Evolutionary conservation across 2,888 invertebrate genomes (phyloP), one percentile per base, ranked within the genome.

Genomic region (Sinelater perroti): DNA sequence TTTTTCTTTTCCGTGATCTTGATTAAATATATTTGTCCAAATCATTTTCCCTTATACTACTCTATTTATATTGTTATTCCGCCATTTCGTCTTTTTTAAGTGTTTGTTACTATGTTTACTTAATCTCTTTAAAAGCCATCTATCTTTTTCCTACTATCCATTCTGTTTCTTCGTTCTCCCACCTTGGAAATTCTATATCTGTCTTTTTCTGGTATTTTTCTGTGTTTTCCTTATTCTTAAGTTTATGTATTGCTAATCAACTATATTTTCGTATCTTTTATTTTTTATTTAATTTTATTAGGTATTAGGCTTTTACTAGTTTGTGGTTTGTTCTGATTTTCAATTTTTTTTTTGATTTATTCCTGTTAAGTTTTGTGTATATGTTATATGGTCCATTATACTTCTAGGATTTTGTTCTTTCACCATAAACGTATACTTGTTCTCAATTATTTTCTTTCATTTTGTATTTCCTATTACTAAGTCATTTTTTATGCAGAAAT

Each of bases 81-180:
- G 31, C 30, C 45, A 46, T 3, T 7, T 46, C 5, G 31, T 46
- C 31, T 10, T 30, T 46, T 46, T 46, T 7, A 3, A 13, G 24
- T 42, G 17, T 21, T 42, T 42, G 14, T 42, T 42, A 13, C 24
- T 8, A n/a, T 30, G 30, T 30, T 30, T 3, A 10, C 8, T 3
- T 30, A 3, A 30, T 30, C n/a, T 30, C 30, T 30, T 30, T 8
- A 11, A 30, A 30, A 24, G 24, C 7, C 7, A 24, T 24, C 24
- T 7, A 24, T 24, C 24, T 24, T 24, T 24, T 7, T 24, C 7
- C 24, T 28, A 26, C 28, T 11, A 10, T 44, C 44, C 44, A 44
- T 16, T 7, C 24, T 42, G 42, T 13, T 21, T 42, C 24, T 20
- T n/a, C 21, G n/a, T 42, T 42, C 42, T 21, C 13, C 17, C 8